Conservation (phyloP, 2,113 vertebrate species). For the Chionodraco myersi region DNA sequence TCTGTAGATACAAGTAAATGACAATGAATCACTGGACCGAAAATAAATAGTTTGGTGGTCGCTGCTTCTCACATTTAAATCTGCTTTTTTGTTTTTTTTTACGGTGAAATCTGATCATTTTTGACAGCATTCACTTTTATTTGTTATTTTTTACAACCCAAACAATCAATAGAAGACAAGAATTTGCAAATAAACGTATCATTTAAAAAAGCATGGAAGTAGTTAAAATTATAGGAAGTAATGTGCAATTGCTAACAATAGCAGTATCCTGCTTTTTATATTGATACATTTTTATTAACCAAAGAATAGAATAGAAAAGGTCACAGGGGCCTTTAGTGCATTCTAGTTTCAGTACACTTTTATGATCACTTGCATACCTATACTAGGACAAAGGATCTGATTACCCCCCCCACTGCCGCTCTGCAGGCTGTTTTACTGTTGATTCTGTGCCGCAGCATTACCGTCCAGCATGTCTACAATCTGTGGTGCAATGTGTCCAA, state of each 20-base stretch:
- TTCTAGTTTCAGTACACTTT: neutral
- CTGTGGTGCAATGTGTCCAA: conserved; percentile 63
- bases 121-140: neutral
- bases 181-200: too few species aligned
- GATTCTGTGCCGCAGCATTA: neutral
- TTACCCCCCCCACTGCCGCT: neutral
- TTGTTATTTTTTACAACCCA: neutral
- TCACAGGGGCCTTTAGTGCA: neutral
- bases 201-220: neutral
- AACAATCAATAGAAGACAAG: neutral
- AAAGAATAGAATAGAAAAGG: neutral
- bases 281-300: neutral
- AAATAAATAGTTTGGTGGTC: neutral
- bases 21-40: neutral
- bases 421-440: neutral
- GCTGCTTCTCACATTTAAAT: neutral
- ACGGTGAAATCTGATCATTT: too few species aligned
- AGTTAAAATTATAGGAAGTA: neutral
- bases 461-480: conserved; percentile 47
- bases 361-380: neutral
- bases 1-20: neutral
- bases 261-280: neutral
- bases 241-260: neutral
- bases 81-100: neutral
- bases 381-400: neutral